Conservation (phyloP, 2,113 vertebrate species). For the Regulus satrapa region DNA sequence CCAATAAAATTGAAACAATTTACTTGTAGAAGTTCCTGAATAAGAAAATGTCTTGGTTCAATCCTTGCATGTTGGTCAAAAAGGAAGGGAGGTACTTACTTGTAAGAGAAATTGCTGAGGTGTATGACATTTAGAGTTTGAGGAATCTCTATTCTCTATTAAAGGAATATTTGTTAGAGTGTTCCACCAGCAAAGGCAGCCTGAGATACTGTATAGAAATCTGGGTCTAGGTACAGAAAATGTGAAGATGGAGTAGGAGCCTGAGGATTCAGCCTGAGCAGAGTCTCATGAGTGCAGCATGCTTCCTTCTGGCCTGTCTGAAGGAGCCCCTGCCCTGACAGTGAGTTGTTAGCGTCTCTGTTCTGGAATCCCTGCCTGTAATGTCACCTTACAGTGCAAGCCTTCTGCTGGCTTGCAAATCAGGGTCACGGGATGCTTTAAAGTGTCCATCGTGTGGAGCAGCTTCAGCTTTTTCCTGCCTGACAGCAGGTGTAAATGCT, state of each 20-base stretch:
- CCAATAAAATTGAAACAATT: not conserved
- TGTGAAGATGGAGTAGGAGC: not conserved
- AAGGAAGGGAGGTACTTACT: not conserved
- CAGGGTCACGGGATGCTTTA: not conserved
- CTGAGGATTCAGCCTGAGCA: too few species aligned
- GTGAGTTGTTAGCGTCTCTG: accelerated
- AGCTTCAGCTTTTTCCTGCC: not conserved
- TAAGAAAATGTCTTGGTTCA: not conserved
- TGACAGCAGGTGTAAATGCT: not conserved
- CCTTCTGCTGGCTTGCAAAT: not conserved
- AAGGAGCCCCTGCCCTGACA: too few species aligned
- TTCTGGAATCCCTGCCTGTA: not conserved
- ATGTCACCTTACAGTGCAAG: not conserved
- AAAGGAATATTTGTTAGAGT: not conserved
- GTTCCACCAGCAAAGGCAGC: not conserved
- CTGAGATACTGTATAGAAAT: not conserved
- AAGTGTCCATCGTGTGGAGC: not conserved
- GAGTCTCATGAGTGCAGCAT: too few species aligned
- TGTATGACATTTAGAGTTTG: not conserved
- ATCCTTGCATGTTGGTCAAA: not conserved
- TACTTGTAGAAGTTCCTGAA: not conserved
- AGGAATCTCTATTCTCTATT: not conserved
- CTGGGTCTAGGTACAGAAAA: not conserved
- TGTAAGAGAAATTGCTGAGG: not conserved
- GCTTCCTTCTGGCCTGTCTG: not conserved